Evolutionary conservation across 2,797 vertebrate species (phyloP).

Genomic region (Chaenodraco wilsoni): DNA sequence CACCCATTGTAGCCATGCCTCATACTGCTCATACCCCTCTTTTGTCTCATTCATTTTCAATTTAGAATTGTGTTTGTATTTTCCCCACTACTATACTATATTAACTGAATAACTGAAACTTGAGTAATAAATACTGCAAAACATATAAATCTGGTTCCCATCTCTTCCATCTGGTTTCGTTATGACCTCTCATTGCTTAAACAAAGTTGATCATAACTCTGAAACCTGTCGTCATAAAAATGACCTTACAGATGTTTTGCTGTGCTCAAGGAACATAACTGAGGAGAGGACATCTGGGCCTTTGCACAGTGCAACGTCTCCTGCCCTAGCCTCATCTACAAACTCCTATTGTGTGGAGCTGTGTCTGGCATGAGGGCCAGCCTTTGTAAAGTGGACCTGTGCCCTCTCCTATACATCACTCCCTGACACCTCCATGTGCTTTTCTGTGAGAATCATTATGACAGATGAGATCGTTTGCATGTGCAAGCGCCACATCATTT

Average conservation of each 20-base stretch:
- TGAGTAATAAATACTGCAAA: constrained; percentile 1
- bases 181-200: constrained; percentile 13
- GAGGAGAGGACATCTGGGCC: constrained; percentile 38
- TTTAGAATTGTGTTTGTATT: no score
- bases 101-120: constrained; percentile 11
- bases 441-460: constrained; percentile 65
- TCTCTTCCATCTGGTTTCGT: constrained; percentile 16
- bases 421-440: constrained; percentile 57
- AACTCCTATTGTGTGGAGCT: constrained; percentile 42
- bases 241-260: constrained; percentile 32
- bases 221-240: constrained; percentile 3
- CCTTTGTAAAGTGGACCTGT: constrained; percentile 42
- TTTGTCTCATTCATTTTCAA: neutral
- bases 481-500: constrained; percentile 49
- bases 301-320: constrained; percentile 2
- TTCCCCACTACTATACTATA: neutral
- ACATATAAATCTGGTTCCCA: constrained; percentile 8
- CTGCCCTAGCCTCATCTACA: constrained; percentile 20
- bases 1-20: no score
- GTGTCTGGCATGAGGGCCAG: constrained; percentile 37
- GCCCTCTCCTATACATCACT: constrained; percentile 60
- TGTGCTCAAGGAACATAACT: constrained; percentile 16
- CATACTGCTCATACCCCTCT: no score
- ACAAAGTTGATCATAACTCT: constrained; percentile 25
- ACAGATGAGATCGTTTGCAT: constrained; percentile 64